phyloP scores from a whole-genome alignment of 2,113 vertebrate species.

The Petaurus breviceps region DNA sequence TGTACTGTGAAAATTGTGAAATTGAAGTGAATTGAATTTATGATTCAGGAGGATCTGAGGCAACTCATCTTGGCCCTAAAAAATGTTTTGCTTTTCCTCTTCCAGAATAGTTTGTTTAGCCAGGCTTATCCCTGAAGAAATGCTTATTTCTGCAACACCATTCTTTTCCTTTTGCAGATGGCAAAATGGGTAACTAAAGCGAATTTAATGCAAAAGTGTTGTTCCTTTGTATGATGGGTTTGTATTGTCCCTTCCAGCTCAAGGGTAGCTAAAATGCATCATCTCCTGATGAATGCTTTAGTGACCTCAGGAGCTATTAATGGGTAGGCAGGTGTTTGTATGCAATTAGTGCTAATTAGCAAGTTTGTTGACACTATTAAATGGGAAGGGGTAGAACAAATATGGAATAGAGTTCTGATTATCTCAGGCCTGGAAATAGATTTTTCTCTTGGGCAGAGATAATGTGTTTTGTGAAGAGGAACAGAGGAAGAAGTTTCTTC shows the following conservation, averaged over 20 bases:
- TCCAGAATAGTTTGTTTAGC: not conserved
- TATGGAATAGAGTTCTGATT: not conserved
- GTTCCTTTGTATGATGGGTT: not conserved
- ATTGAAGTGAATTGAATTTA: not conserved
- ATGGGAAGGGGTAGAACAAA: not conserved
- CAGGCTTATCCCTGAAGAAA: not conserved
- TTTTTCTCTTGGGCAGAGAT: not conserved
- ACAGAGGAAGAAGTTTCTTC: not conserved
- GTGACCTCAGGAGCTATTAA: not conserved
- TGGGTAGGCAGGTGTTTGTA: not conserved
- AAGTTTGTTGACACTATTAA: not conserved
- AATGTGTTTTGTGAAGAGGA: not conserved
- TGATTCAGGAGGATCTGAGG: not conserved
- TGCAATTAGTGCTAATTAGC: not conserved
- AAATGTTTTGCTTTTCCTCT: not conserved
- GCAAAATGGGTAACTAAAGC: not conserved
- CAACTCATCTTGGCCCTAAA: not conserved
- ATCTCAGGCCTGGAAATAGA: not conserved
- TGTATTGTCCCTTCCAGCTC: not conserved
- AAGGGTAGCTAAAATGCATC: not conserved
- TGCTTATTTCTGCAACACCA: not conserved
- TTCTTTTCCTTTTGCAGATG: not conserved
- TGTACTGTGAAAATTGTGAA: not conserved
- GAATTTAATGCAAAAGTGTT: not conserved
- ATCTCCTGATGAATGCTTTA: not conserved